phyloP scores from a whole-genome alignment of 2,888 invertebrate species.

The Drosophila quinaria region DNA sequence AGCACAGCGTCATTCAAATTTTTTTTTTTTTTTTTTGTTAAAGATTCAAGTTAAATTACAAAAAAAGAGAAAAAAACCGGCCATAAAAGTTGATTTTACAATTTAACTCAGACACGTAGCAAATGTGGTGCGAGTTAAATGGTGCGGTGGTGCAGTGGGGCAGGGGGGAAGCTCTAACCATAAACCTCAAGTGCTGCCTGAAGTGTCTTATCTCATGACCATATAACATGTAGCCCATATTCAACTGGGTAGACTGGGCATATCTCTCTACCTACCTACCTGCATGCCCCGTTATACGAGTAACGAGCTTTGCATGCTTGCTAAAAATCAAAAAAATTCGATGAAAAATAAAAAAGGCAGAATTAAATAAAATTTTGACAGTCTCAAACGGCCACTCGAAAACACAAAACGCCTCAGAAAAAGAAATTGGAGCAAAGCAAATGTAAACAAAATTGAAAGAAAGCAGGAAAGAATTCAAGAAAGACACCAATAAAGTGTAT shows the following conservation, averaged over 20 bases:
- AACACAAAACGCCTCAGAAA: conserved; percentile 41
- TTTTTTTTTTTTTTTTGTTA: not conserved
- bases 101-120: conserved; percentile 51
- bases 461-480: conserved; percentile 28
- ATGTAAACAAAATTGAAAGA: conserved; percentile 32
- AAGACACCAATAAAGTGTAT: too few species aligned
- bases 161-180: conserved; percentile 7
- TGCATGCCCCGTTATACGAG: conserved; percentile 56
- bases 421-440: conserved; percentile 58
- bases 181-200: conserved; percentile 69
- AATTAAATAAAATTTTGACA: conserved; percentile 33
- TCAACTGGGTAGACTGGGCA: conserved; percentile 4
- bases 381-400: conserved; percentile 43
- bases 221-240: conserved; percentile 52
- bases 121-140: conserved; percentile 12
- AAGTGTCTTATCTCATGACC: conserved; percentile 73
- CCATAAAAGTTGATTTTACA: conserved; percentile 52
- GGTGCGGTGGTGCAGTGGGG: not conserved
- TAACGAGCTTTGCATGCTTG: conserved; percentile 54
- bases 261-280: conserved; percentile 7
- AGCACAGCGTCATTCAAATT: conserved; percentile 30
- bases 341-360: conserved; percentile 7
- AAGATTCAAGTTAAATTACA: conserved; percentile 4
- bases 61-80: conserved; percentile 17
- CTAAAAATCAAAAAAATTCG: conserved; percentile 17